Evolutionary conservation across 2,888 invertebrate species (phyloP).

Genomic region (Microplitis manilae): DNA sequence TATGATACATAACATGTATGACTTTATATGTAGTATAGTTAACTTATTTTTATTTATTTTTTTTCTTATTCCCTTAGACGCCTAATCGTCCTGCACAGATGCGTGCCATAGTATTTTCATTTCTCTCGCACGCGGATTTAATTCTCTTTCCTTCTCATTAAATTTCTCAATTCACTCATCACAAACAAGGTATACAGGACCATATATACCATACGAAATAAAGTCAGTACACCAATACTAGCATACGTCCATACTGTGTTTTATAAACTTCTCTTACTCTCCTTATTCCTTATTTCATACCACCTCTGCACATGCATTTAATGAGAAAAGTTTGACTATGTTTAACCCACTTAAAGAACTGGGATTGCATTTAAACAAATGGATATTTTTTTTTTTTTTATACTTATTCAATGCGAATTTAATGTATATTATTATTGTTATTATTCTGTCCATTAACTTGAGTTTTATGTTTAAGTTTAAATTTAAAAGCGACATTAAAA

Average conservation of each 20-base stretch:
- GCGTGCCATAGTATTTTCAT: conserved; percentile 58
- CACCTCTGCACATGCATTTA: conserved; percentile 36
- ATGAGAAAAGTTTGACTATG: conserved; percentile 56
- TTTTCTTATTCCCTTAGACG: conserved; percentile 47
- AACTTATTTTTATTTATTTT: conserved; percentile 3
- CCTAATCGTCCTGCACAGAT: conserved; percentile 69
- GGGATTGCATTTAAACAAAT: conserved; percentile 23
- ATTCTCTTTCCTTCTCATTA: conserved; percentile 23
- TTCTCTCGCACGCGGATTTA: neutral
- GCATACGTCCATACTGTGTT: neutral
- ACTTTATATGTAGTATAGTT: neutral
- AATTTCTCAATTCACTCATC: conserved; percentile 18
- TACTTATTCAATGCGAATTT: neutral
- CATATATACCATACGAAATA: neutral
- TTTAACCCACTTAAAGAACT: conserved; percentile 25
- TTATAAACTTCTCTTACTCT: too few species aligned
- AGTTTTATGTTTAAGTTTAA: too few species aligned
- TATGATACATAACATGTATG: neutral
- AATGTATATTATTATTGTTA: neutral
- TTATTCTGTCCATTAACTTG: neutral
- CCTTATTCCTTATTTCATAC: conserved; percentile 41
- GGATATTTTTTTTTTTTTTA: conserved; percentile 22
- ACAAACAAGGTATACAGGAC: neutral
- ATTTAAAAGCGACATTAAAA: neutral
- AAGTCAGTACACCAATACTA: neutral